These are phyloP conservation scores for Sebastes reedi DNA, from an alignment of 2,797 vertebrate species.

Conservation along the genomic window DNA sequence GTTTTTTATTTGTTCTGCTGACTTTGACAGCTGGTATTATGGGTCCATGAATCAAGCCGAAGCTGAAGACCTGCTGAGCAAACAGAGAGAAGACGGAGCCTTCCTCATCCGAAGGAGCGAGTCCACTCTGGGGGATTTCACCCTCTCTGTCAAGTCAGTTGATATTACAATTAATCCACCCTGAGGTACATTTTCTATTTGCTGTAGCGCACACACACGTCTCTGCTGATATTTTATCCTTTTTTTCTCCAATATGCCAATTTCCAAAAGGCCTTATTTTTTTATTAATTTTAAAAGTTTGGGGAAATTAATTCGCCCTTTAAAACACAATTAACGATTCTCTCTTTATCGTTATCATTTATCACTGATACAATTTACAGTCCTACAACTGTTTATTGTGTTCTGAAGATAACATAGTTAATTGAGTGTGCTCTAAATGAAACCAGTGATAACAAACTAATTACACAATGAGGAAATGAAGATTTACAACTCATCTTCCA, in stretches of 20 bases:
- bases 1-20: neutral
- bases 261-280: neutral
- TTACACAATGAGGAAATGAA: neutral
- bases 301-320: neutral
- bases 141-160: slow-evolving; percentile 90
- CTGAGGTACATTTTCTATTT: neutral
- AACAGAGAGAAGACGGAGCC: slow-evolving; percentile 90
- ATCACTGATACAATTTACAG: neutral
- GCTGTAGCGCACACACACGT: neutral
- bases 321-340: neutral
- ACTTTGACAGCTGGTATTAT: slow-evolving; percentile 87
- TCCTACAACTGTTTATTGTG: neutral
- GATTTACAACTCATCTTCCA: neutral
- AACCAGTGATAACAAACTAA: neutral
- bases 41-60: slow-evolving; percentile 88
- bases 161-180: neutral
- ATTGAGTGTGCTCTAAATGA: neutral
- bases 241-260: neutral
- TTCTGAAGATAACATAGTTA: neutral
- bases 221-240: neutral
- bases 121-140: slow-evolving; percentile 89
- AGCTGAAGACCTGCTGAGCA: slow-evolving; percentile 91
- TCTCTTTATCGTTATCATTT: neutral
- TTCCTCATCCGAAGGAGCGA: slow-evolving; percentile 90
- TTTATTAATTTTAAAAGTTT: neutral